Evolutionary conservation across 2,113 vertebrate genomes (phyloP).

Genomic region (Caranx melampygus): DNA sequence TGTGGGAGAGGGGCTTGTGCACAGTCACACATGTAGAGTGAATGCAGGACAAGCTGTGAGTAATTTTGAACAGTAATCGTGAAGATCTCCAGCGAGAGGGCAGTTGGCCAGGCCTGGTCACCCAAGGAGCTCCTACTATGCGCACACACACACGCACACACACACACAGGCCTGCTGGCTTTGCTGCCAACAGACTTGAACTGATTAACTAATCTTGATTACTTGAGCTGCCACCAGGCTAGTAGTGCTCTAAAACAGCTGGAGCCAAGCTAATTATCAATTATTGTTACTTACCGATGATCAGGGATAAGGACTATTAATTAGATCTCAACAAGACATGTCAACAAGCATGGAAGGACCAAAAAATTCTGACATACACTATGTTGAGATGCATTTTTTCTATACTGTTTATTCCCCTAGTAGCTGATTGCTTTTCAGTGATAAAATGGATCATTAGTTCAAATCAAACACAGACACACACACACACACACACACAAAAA

Average conservation of each 20-base stretch:
- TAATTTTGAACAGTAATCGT: constrained; percentile 81
- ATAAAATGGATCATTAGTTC: not conserved
- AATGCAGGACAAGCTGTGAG: constrained; percentile 79
- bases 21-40: constrained; percentile 38
- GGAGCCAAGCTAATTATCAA: constrained; percentile 67
- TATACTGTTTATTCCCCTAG: not conserved
- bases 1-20: constrained; percentile 27
- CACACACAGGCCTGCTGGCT: constrained; percentile 60
- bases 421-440: not conserved
- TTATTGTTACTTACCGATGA: constrained; percentile 74
- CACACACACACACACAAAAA: not conserved
- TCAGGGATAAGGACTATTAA: constrained; percentile 78
- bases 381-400: not conserved
- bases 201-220: constrained; percentile 81
- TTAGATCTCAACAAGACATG: constrained; percentile 65
- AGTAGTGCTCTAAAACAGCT: constrained; percentile 55
- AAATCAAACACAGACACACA: not conserved
- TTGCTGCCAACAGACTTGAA: constrained; percentile 71
- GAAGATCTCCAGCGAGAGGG: constrained; percentile 65
- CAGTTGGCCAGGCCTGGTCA: constrained; percentile 61
- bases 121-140: constrained; percentile 51
- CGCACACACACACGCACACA: constrained; percentile 64
- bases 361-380: not conserved
- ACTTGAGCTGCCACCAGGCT: constrained; percentile 62
- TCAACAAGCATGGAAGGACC: constrained; percentile 27